A percentile compares a stretch with the other conserved stretches of the same genome.
Conservation (phyloP, 2,797 vertebrate species). For the Lacerta viridis region DNA sequence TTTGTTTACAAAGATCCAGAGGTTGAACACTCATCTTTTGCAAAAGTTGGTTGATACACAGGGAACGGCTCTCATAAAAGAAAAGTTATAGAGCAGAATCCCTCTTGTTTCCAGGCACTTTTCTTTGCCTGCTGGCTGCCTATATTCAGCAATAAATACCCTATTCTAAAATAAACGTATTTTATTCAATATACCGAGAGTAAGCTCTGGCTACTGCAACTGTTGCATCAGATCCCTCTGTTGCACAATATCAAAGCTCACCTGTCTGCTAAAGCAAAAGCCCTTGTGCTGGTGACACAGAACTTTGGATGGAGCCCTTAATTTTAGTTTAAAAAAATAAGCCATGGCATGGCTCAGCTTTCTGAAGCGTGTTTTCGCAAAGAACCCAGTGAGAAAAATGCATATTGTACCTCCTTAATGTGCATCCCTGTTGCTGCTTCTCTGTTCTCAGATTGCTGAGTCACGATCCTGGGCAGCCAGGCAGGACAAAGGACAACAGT, state of each 20-base stretch:
- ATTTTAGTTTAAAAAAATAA: too few relatives aligned
- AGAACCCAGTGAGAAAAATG: not conserved
- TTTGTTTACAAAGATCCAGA: too few relatives aligned
- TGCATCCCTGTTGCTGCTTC: not conserved
- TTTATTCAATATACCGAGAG: too few relatives aligned
- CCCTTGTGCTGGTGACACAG: too few relatives aligned
- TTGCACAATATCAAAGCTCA: too few relatives aligned
- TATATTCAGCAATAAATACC: not conserved
- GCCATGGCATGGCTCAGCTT: too few relatives aligned
- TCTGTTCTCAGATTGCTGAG: not conserved
- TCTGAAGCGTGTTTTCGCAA: not conserved
- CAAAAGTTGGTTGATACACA: not conserved
- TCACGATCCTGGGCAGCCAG: not conserved
- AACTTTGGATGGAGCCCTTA: too few relatives aligned
- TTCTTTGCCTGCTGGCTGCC: too few relatives aligned
- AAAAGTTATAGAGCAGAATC: not conserved
- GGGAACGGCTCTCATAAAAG: not conserved
- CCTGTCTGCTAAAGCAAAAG: too few relatives aligned
- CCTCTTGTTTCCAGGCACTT: too few relatives aligned
- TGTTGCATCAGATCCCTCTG: too few relatives aligned
- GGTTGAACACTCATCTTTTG: not conserved
- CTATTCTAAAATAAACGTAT: not conserved
- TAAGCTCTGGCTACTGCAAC: too few relatives aligned
- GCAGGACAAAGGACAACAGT: conserved; percentile 9
- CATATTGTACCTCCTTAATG: not conserved